A percentile compares a stretch with the other conserved stretches of the same genome.
These are phyloP conservation scores for Falco novaeseelandiae DNA, from an alignment of 2,797 vertebrate species.

Conservation along the genomic window DNA sequence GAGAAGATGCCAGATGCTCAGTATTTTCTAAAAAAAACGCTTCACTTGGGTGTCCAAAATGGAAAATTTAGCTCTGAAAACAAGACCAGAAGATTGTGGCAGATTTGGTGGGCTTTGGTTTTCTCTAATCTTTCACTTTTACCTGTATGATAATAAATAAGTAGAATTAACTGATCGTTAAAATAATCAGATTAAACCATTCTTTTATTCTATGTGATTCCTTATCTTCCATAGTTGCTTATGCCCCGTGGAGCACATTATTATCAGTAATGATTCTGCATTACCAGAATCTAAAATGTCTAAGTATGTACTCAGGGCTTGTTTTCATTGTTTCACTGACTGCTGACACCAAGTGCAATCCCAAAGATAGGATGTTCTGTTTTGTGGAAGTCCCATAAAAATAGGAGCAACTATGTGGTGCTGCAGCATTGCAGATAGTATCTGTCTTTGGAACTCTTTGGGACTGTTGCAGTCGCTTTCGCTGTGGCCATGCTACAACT, in stretches of 20 bases:
- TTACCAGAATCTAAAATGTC: not conserved
- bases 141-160: not conserved
- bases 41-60: not conserved
- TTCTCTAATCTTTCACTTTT: not conserved
- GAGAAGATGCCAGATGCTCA: not conserved
- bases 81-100: not conserved
- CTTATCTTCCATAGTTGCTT: not conserved
- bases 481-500: not conserved
- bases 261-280: not conserved
- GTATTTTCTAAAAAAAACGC: not conserved
- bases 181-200: not conserved
- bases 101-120: not conserved
- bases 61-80: not conserved
- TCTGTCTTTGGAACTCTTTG: not conserved
- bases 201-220: not conserved
- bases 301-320: not conserved
- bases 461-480: not conserved
- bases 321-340: not conserved
- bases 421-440: not conserved
- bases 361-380: not conserved
- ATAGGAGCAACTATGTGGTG: not conserved
- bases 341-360: not conserved
- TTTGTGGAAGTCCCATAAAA: not conserved
- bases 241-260: not conserved
- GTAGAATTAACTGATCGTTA: not conserved